Evolutionary conservation across 2,797 vertebrate genomes (phyloP), one percentile per base, ranked within the genome.

Genomic region (Pantherophis vulpinus): DNA sequence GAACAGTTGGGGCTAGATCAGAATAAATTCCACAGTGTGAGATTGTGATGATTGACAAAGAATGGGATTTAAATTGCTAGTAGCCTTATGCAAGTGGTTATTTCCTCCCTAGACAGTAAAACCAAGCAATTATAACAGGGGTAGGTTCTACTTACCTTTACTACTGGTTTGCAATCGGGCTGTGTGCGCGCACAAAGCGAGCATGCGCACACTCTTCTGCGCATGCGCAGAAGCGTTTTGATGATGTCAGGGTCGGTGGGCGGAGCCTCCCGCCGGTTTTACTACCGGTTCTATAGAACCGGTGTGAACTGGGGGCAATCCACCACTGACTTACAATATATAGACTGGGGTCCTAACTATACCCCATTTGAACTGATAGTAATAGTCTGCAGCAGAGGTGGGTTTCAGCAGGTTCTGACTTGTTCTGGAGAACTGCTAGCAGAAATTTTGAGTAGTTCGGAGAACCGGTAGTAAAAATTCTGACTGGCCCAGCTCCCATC

Each of bases 181-280:
- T 51, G 6, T 7, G 6, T 7, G 47, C 1, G 1, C 0, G 6
- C 47, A 51, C 7, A 1, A 51, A 51, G 47, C 6, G 7, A 51
- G 6, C 47, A 51, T 1, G 0, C 1, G 1, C 7, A 0, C 47
- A 5, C 47, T 51, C 47, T 51, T 51, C 47, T 51, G 47, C 6
- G 1, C 47, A 51, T 51, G 47, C 1, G 47, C 47, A 51, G 47
- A 51, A 51, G 47, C 1, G 1, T 51, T 51, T 51, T 51, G 47
- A 47, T 47, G 47, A 51, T 51, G 6, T 51, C 47, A 51, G 47
- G 7, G 47, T 51, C 7, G 47, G 47, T 51, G 47, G 47, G 47
- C 47, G 1, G 47, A 51, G 47, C 47, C 47, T 51, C 47, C 47
- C 7, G 7, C 47, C 0, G 1, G 47, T 51, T 51, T 51, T 51